Percentiles rank a stretch among this genome's conserved stretches.
Evolutionary conservation across 2,888 invertebrate genomes (phyloP).

Genomic region (Acleris emargana): DNA sequence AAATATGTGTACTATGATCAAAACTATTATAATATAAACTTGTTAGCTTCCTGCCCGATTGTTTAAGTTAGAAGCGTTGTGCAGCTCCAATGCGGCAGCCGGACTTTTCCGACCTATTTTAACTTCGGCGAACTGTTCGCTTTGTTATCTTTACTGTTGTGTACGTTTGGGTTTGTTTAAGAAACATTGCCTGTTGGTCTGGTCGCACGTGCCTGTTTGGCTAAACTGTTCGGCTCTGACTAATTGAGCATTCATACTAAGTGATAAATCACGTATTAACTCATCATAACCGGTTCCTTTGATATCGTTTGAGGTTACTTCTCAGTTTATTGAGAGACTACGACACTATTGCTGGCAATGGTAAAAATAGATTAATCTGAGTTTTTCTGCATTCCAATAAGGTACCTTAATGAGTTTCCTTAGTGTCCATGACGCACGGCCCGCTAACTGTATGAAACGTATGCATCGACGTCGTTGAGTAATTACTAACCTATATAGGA

Average conservation of each 20-base stretch:
- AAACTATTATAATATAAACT: slow-evolving; percentile 15
- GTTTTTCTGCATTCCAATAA: slow-evolving; percentile 14
- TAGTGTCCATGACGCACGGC: slow-evolving; percentile 35
- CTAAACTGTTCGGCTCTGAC: slow-evolving; percentile 54
- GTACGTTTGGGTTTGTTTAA: slow-evolving; percentile 70
- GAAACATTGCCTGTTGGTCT: slow-evolving; percentile 68
- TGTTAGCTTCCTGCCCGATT: background rate
- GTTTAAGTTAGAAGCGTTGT: slow-evolving; percentile 6
- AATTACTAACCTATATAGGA: slow-evolving; percentile 61
- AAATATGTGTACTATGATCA: background rate
- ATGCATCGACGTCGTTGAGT: slow-evolving; percentile 41
- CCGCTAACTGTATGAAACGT: slow-evolving; percentile 18
- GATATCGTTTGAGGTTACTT: slow-evolving; percentile 4
- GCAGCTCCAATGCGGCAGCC: slow-evolving; percentile 12
- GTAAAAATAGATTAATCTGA: background rate
- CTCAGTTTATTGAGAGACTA: background rate
- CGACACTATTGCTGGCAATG: background rate
- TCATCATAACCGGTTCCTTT: slow-evolving; percentile 16
- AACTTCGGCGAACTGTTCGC: slow-evolving; percentile 53
- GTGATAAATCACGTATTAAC: slow-evolving; percentile 43
- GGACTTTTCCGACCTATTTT: slow-evolving; percentile 51
- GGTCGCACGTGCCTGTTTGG: slow-evolving; percentile 76
- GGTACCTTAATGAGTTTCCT: slow-evolving; percentile 38
- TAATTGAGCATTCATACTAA: slow-evolving; percentile 46
- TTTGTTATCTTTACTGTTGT: slow-evolving; percentile 54